Base-by-base conservation (phyloP, 2,888 invertebrate genomes). In the Neoascia interrupta region DNA sequence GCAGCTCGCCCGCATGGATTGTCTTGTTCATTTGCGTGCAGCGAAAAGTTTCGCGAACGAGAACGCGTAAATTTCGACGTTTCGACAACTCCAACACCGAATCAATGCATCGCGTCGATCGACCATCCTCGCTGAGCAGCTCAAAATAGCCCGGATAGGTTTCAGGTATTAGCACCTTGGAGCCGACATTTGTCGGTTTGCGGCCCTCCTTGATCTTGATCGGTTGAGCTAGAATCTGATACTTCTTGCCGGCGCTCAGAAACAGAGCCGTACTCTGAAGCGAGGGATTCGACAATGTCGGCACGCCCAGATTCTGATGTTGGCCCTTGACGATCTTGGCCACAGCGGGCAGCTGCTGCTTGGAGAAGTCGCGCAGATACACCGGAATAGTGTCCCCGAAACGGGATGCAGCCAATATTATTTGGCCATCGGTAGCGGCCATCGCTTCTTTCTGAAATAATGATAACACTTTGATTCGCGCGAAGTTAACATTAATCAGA, bases 301-400 rank as follows among this genome's bases (percentile, higher is more conserved):
- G 96, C 13, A 96, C 96, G 21, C 97, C 97, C 53, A 98, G 91
- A 66, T 95, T 95, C 82, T 95, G 94, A 90, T 97, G 97, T 88
- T 97, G 97, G 81, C 98, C 97, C 89, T 97, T 97, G 84, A 96
- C 94, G 85, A 97, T 95, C 89, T 96, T 96, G 69, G 96, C 95
- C 83, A 97, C 94, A 83, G 93, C 94, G 10, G 97, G 97, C 73
- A 94, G 88, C 66, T 93, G 92, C 85, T 94, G 92, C 86, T 94
- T 94, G 85, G 91, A 90, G 84, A 94, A 93, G 87, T 89, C 89
- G 75, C 89, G 87, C 84, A 89, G 84, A 79, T 89, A 89, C 43
- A 86, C 85, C 54, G 89, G 86, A 82, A 86, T 84, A 63, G 86
- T 84, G 83, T 89, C 89, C 82, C 92, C 92, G 90, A 86, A 89